Evolutionary conservation across 2,888 invertebrate species (phyloP).

Genomic region (Andrena fulva): DNA sequence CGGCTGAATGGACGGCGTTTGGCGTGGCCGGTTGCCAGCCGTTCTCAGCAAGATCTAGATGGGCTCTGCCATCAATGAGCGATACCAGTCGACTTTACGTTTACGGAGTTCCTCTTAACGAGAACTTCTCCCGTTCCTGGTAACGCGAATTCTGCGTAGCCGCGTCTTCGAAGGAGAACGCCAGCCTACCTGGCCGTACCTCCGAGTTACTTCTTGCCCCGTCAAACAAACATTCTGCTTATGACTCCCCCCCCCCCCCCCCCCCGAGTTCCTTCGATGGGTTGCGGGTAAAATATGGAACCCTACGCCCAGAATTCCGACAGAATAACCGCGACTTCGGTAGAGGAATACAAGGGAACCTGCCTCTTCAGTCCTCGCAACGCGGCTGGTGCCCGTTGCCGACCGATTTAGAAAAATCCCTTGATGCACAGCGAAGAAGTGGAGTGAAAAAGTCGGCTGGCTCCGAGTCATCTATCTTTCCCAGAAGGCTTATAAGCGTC

Average conservation of each 20-base stretch:
- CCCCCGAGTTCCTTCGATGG: background rate
- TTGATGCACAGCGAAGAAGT: constrained; percentile 26
- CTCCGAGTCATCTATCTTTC: constrained; percentile 63
- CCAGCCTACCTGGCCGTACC: constrained; percentile 51
- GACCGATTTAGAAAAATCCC: background rate
- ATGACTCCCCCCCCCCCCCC: constrained; percentile 44
- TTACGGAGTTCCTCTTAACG: constrained; percentile 78
- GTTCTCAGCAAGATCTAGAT: constrained; percentile 57
- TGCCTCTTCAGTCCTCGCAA: too few relatives aligned
- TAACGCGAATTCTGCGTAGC: constrained; percentile 77
- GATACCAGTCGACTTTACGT: constrained; percentile 74
- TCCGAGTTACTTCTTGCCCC: constrained; percentile 46
- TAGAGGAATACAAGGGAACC: too few relatives aligned
- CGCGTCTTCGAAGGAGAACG: constrained; percentile 57
- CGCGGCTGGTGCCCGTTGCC: background rate
- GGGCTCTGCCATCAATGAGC: constrained; percentile 72
- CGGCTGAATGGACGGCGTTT: constrained; percentile 9
- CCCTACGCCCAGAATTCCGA: too few relatives aligned
- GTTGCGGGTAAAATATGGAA: too few relatives aligned
- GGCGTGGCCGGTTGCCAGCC: constrained; percentile 10
- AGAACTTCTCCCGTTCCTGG: constrained; percentile 74
- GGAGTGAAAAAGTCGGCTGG: constrained; percentile 12
- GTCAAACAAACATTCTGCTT: constrained; percentile 43
- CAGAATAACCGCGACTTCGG: too few relatives aligned
- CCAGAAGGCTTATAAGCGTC: constrained; percentile 51